Base-by-base conservation (phyloP, 2,113 vertebrate species). In the Probosciger aterrimus region DNA sequence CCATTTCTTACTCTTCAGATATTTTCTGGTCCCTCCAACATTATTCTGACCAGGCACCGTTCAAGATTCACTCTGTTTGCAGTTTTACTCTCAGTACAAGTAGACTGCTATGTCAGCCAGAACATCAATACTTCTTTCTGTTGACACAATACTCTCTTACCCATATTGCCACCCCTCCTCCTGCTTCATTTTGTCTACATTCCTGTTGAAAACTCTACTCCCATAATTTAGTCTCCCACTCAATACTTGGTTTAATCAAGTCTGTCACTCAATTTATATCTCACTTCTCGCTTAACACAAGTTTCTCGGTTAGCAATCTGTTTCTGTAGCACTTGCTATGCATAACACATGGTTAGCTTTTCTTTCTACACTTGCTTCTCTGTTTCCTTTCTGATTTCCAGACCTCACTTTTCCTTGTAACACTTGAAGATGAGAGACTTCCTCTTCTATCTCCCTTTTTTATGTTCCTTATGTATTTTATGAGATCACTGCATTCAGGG, bases 71-170 rank as follows among this genome's bases (percentile, higher is more conserved):
- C 86, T 94, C 85, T 65, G 41, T 88, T 91, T 88, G 82, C 82
- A 76, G 70, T 82, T 88, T 82, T 82, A 86, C 60, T 93, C 83
- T 88, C 37, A 16, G 62, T 73, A 62, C 17, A 69, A 91, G 89
- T 90, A 93, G 92, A 90, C 52, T 93, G 79, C 89, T 92, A 68
- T 85, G 93, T 96, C 95, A 96, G 95, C 91, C 89, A 93, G 95
- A 95, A 92, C 96, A 95, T 96, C 94, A 96, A 94, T 96, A 96
- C 96, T 97, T 96, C 88, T 91, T 94, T 96, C 93, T 97, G 95
- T 97, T 96, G 95, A 97, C 96, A 95, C 81, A 93, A 96, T 95
- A 90, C 86, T 92, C 81, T 93, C 93, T 88, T 83, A 96, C 33
- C 88, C 93, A 96, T 96, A 92, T 95, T 96, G 93, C 92, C 83